Evolutionary conservation across 2,888 invertebrate species (phyloP), one percentile per base, ranked within the genome.

Genomic region (Zygaena filipendulae): DNA sequence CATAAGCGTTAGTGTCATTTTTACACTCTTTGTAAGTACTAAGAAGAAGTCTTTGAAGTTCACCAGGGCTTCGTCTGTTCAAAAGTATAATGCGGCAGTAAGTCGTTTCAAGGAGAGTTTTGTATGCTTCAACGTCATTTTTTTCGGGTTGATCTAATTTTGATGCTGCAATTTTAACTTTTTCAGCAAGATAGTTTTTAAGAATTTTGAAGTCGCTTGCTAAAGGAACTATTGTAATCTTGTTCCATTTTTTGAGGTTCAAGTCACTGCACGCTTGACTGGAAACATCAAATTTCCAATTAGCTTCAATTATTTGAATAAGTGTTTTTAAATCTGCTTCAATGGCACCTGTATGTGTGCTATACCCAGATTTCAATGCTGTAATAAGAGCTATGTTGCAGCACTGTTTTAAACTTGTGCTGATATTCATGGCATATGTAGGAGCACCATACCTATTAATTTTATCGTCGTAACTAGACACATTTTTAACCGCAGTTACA

Each of bases 151-250:
- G 25, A 21, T 6, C 12, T 32, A 13, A 19, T n/a, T 9, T 25
- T n/a, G n/a, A n/a, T n/a, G n/a, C n/a, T 13, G 20, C 27, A 21
- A 9, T 24, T 21, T 26, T 27, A 27, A 27, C 23, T 18, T 11
- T 33, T 27, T 25, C 14, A 27, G 25, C 25, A 13, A 42, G 30
- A 35, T 39, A 25, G 19, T 39, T 29, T 35, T 40, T 42, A 3
- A 40, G 25, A 9, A 37, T 13, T 36, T 39, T 40, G 22, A 40
- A 29, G 27, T 39, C 39, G 20, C 20, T 29, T 11, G 35, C 38
- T 7, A 40, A 21, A 5, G 42, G 42, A 23, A 41, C 36, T 21
- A 40, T 34, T 5, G 36, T 41, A 1, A 29, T 23, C 25, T 37
- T 33, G 11, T 37, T 33, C 29, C 32, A 41, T 30, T 38, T 38